Base-by-base conservation (phyloP, 2,113 vertebrate genomes). In the Tretioscincus oriximinensis region DNA sequence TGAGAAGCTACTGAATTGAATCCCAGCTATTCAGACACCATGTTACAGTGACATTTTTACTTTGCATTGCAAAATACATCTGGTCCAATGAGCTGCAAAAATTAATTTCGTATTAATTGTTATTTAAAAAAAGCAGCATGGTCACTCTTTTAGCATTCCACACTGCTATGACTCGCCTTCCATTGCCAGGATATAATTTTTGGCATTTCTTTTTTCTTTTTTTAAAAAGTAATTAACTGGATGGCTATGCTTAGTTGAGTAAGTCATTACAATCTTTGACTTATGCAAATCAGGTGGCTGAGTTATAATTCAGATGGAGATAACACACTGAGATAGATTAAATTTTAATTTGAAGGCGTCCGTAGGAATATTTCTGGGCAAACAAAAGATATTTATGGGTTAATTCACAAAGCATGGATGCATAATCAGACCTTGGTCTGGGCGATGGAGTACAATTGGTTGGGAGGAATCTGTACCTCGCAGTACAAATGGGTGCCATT, bases 201-300 rank as follows among this genome's bases (percentile, higher is more conserved):
- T 85, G 76, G 89, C 86, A 83, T 94, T 94, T 94, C 90, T 85
- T 41, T 41, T 41, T 41, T 41, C 5, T 41, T 41, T n/a, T n/a
- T n/a, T 87, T 92, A 90, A 86, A 91, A 94, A 93, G 92, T 90
- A 94, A 94, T 94, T 94, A 93, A 94, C 89, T 91, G 90, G 86
- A 81, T 63, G 93, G 89, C 86, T 86, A 90, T 93, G 93, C 93
- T 94, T 88, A 94, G 92, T 85, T 92, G 93, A 93, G 90, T 92
- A 93, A 94, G 91, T 88, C 91, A 93, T 94, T 93, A 92, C 88
- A 89, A 86, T 86, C 85, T 86, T 90, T 92, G 90, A 94, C 91
- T 92, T 92, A 93, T 92, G 92, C 89, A 93, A 91, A 94, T 92
- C 82, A 88, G 84, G 72, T 3, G 3, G 3, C 61, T 51, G 77